Percentiles rank a stretch among this genome's conserved stretches.
Evolutionary conservation across 2,797 vertebrate genomes (phyloP).

Genomic region (Acipenser ruthenus): DNA sequence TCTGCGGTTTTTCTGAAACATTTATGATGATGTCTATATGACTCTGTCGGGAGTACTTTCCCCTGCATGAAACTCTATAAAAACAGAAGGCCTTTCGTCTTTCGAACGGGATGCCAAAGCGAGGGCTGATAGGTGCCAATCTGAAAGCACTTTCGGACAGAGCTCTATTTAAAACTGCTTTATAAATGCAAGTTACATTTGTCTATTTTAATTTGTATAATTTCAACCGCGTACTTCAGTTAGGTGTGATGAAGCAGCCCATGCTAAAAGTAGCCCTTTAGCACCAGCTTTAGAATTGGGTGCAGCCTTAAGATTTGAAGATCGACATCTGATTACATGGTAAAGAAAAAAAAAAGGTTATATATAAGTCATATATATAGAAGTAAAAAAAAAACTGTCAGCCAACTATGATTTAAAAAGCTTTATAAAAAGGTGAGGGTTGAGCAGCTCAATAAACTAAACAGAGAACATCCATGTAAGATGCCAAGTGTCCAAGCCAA

Average conservation of each 20-base stretch:
- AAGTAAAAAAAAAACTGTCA: background rate
- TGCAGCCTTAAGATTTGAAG: conserved; percentile 13
- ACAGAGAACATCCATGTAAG: no score
- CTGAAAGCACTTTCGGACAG: no score
- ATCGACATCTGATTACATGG: conserved; percentile 15
- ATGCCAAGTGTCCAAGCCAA: background rate
- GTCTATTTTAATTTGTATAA: background rate
- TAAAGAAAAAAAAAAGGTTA: conserved; percentile 11
- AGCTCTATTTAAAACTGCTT: background rate
- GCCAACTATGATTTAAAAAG: no score
- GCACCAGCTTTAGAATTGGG: conserved; percentile 16
- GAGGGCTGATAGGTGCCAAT: no score
- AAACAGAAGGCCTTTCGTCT: no score
- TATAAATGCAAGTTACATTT: background rate
- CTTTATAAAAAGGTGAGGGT: no score
- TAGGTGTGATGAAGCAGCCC: conserved; percentile 9
- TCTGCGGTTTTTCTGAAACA: background rate
- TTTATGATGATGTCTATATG: no score
- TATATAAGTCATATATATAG: conserved; percentile 11
- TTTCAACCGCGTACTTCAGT: background rate
- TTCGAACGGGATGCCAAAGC: no score
- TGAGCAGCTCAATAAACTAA: background rate
- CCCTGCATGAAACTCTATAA: no score
- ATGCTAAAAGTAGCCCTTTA: conserved; percentile 20
- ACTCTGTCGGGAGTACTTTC: no score